Conservation (phyloP, 2,113 vertebrate species). For the Porphyrio hochstetteri region DNA sequence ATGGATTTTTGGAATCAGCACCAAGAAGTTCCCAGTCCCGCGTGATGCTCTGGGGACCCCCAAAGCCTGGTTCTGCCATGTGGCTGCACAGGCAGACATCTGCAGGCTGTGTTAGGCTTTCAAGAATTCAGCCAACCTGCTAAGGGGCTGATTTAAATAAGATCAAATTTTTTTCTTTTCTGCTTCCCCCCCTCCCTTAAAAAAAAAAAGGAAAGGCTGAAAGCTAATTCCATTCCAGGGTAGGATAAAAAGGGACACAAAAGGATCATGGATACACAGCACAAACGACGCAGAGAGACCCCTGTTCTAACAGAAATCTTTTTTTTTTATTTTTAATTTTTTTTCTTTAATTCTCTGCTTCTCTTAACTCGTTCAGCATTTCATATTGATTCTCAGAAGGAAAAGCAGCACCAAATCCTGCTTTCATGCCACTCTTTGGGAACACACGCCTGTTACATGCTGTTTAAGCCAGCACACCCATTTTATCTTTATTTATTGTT, state of each 20-base stretch:
- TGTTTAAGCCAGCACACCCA: background rate
- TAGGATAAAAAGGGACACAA: slow-evolving; percentile 62
- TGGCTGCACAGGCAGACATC: slow-evolving; percentile 81
- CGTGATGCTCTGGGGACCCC: slow-evolving; percentile 74
- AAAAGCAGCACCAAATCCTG: background rate
- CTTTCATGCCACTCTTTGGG: background rate
- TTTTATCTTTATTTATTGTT: slow-evolving; percentile 59
- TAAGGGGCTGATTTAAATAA: slow-evolving; percentile 82
- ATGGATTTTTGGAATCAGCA: slow-evolving; percentile 79
- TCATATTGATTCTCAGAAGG: background rate
- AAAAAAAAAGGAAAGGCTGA: slow-evolving; percentile 18
- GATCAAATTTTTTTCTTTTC: slow-evolving; percentile 39
- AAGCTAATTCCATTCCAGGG: slow-evolving; percentile 60
- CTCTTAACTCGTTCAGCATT: background rate
- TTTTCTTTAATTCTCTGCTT: background rate
- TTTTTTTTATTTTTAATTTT: background rate
- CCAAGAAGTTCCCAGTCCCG: slow-evolving; percentile 77
- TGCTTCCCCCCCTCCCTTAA: background rate
- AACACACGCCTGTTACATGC: background rate
- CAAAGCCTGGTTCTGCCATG: slow-evolving; percentile 79
- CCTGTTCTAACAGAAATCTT: background rate
- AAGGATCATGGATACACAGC: slow-evolving; percentile 15
- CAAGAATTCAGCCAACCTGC: slow-evolving; percentile 74
- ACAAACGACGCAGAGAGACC: background rate
- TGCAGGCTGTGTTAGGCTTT: slow-evolving; percentile 74